A percentile compares a stretch with the other conserved stretches of the same genome.
Evolutionary conservation across 30 jellyfish, hydroid and myxozoan species (phyloP).

Genomic region (Cassiopea xamachana): DNA sequence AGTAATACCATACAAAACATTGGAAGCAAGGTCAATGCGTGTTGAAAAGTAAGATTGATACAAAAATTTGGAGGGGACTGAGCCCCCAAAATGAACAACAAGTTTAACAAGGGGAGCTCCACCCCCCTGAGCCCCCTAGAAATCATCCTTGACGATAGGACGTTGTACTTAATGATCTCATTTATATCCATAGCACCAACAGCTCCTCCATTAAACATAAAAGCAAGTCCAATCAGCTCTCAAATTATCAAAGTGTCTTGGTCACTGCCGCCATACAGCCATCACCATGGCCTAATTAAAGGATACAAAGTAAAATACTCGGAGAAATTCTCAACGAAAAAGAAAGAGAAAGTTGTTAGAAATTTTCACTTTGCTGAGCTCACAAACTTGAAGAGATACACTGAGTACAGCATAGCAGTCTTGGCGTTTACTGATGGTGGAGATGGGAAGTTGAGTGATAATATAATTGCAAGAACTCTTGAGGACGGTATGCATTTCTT

Average conservation of each 20-base stretch:
- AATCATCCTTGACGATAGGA: no score
- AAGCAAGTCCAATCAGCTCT: slow-evolving; percentile 71
- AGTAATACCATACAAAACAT: no score
- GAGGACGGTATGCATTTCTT: slow-evolving; percentile 77
- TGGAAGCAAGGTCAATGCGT: no score
- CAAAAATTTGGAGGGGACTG: no score
- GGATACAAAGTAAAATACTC: slow-evolving; percentile 90
- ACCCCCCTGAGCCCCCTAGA: no score
- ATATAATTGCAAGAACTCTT: slow-evolving; percentile 58
- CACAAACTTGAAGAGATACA: slow-evolving; percentile 68
- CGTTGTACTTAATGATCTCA: no score
- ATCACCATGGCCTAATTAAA: slow-evolving; percentile 77
- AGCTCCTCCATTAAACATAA: slow-evolving; percentile 78
- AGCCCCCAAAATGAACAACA: no score
- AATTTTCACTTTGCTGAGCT: slow-evolving; percentile 65
- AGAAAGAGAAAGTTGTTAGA: slow-evolving; percentile 22
- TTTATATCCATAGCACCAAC: slow-evolving; percentile 75
- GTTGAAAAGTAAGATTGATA: no score
- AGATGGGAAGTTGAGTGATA: slow-evolving; percentile 75
- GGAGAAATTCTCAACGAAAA: slow-evolving; percentile 38
- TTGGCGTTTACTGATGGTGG: slow-evolving; percentile 93
- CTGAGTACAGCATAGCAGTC: slow-evolving; percentile 76
- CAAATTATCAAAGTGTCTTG: slow-evolving; percentile 78
- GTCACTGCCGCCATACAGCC: slow-evolving; percentile 73
- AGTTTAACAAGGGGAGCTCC: no score